Evolutionary conservation across 2,888 invertebrate species (phyloP), one percentile per base, ranked within the genome.

Genomic region (Lycocerus yunnanus): DNA sequence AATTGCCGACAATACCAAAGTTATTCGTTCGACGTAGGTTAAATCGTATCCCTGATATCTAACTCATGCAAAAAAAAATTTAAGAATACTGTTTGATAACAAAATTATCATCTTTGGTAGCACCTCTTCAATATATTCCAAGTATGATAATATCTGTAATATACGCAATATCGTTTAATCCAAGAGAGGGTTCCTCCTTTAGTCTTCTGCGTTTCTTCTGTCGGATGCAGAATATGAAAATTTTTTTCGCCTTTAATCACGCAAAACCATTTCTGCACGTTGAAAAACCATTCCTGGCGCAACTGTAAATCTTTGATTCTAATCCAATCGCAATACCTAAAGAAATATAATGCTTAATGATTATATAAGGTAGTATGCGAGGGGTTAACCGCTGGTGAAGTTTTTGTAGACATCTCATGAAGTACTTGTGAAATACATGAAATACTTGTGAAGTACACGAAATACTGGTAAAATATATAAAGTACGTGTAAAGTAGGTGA

Each of bases 261-360:
- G 1, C 79, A 74, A 59, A 82, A 76, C 76, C 77, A 79, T n/a
- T 69, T 66, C 6, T 77, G 65, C 0, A 81, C 74, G 14, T 78
- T 27, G 58, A 82, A 81, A 14, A 63, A 70, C 76, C 79, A 80
- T 21, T 75, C 66, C 3, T 70, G 59, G 1, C 75, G 15, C 1
- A 60, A 68, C 76, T 80, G 80, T 63, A 82, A 68, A 77, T 82
- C 82, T 24, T 71, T 69, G 15, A 82, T 71, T 15, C 43, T 68
- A 43, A 81, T 73, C 66, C 72, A 74, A 15, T 82, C 79, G 21
- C 82, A 82, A 58, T 76, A 78, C 80, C 80, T 80, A 69, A n/a
- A n/a, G n/a, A n/a, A n/a, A n/a, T n/a, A n/a, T n/a, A n/a, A n/a
- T n/a, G n/a, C n/a, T n/a, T n/a, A n/a, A n/a, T n/a, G n/a, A n/a